phyloP scores from a whole-genome alignment of 1,140 invertebrate genomes.

The Pseudomyrmex gracilis region DNA sequence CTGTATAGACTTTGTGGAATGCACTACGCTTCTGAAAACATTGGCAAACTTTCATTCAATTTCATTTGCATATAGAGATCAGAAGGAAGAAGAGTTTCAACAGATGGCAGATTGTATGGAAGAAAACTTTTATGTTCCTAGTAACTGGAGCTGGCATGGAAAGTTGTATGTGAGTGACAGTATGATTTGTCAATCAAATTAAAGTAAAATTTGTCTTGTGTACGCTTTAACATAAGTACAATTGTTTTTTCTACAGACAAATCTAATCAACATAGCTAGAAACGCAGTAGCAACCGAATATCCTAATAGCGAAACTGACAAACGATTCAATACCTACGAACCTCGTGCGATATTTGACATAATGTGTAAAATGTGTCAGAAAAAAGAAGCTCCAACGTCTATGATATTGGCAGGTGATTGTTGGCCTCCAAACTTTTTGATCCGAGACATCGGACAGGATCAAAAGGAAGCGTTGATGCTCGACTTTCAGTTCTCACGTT shows the following conservation, averaged over 20 bases:
- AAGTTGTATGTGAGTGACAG: constrained; percentile 86
- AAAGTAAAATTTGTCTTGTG: too few species aligned
- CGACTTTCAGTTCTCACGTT: constrained; percentile 90
- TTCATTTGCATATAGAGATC: constrained; percentile 89
- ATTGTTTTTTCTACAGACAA: constrained; percentile 51
- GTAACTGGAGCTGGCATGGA: constrained; percentile 88
- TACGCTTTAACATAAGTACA: neutral
- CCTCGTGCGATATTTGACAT: constrained; percentile 74
- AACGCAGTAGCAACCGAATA: constrained; percentile 89
- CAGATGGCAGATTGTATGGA: constrained; percentile 79
- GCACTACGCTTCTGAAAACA: constrained; percentile 85
- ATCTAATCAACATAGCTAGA: constrained; percentile 85
- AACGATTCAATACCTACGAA: constrained; percentile 83
- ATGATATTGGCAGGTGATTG: constrained; percentile 90
- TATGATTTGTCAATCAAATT: neutral
- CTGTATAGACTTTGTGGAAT: constrained; percentile 85
- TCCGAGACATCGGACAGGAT: constrained; percentile 82
- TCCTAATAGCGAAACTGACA: constrained; percentile 86
- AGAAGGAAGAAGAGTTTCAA: constrained; percentile 87
- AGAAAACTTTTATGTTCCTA: constrained; percentile 87
- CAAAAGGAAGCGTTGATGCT: constrained; percentile 87
- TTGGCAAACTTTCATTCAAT: constrained; percentile 90
- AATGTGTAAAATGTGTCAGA: constrained; percentile 71
- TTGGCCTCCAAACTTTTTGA: constrained; percentile 91
- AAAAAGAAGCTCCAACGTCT: constrained; percentile 77